Percentiles rank a stretch among this genome's conserved stretches.
These are phyloP conservation scores for Xiphophorus maculatus DNA, from an alignment of 2,113 vertebrate species.

Conservation along the genomic window DNA sequence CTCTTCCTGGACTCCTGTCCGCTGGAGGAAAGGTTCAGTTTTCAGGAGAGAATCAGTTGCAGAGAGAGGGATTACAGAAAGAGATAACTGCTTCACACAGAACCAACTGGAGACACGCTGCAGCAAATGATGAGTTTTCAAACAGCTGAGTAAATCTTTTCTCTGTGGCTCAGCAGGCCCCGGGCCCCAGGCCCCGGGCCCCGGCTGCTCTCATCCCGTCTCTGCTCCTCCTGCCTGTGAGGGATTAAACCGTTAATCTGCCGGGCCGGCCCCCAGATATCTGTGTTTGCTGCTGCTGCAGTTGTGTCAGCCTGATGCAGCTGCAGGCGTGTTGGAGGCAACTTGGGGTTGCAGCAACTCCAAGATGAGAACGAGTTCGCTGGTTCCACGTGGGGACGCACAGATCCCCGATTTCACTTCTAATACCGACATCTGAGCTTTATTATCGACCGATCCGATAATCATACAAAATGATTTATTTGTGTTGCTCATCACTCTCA, in stretches of 20 bases:
- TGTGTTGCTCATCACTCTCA: too few relatives aligned
- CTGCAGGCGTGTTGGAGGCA: background rate
- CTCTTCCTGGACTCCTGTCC: too few relatives aligned
- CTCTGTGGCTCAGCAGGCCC: conserved; percentile 31
- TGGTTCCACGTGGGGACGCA: conserved; percentile 1
- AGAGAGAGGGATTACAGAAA: too few relatives aligned
- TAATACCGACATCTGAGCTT: too few relatives aligned
- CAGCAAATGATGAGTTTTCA: conserved; percentile 25
- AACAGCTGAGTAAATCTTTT: conserved; percentile 51
- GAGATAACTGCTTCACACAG: background rate
- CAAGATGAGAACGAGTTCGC: conserved; percentile 41
- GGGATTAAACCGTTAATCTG: conserved; percentile 75
- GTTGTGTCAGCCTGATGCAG: conserved; percentile 3
- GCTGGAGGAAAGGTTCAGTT: too few relatives aligned
- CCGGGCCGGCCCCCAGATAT: conserved; percentile 50
- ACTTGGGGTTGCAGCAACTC: background rate
- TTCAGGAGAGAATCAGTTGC: too few relatives aligned
- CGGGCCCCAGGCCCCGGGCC: too few relatives aligned
- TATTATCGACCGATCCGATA: too few relatives aligned
- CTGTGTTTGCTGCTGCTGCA: conserved; percentile 44
- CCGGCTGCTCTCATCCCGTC: conserved; percentile 59
- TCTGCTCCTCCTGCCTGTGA: conserved; percentile 57
- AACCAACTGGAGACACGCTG: conserved; percentile 19
- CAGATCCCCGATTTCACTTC: too few relatives aligned
- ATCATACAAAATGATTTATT: too few relatives aligned